These are phyloP conservation scores for Platycercus adscitus DNA, from an alignment of 2,113 vertebrate species.

Conservation along the genomic window DNA sequence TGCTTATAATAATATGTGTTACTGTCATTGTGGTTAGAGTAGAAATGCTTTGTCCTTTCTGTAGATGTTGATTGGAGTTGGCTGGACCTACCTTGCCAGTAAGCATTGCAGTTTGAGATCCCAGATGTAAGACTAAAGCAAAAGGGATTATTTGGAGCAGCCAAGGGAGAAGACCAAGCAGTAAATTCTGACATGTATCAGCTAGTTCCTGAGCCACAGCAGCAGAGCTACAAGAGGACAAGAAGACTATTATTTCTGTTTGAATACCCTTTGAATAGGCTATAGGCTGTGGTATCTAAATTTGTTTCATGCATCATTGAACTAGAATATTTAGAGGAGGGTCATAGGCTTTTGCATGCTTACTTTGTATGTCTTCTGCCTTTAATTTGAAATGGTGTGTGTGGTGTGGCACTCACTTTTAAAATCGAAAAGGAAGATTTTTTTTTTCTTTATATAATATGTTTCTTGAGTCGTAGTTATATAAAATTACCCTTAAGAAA, in stretches of 20 bases:
- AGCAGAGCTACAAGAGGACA: constrained; percentile 38
- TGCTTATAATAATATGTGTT: neutral
- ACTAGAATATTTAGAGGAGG: constrained; percentile 23
- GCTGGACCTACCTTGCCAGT: neutral
- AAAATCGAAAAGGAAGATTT: neutral
- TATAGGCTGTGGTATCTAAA: constrained; percentile 60
- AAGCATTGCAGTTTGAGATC: neutral
- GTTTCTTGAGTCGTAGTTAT: neutral
- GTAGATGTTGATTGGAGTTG: neutral
- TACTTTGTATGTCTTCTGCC: constrained; percentile 15
- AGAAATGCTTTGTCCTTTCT: neutral
- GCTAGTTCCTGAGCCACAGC: constrained; percentile 27
- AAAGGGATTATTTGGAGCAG: neutral
- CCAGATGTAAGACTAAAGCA: neutral
- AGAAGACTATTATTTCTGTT: constrained; percentile 50
- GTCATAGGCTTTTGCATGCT: constrained; percentile 16
- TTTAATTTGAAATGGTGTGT: neutral
- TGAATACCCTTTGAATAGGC: constrained; percentile 55
- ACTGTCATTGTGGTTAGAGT: neutral
- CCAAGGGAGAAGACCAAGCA: neutral
- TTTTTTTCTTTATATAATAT: neutral
- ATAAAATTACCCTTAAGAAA: neutral
- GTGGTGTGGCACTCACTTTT: neutral
- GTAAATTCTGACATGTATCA: neutral
- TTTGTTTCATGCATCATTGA: constrained; percentile 49